These are phyloP conservation scores for Metellina segmentata DNA, from an alignment of 2,888 invertebrate genomes.

Conservation along the genomic window DNA sequence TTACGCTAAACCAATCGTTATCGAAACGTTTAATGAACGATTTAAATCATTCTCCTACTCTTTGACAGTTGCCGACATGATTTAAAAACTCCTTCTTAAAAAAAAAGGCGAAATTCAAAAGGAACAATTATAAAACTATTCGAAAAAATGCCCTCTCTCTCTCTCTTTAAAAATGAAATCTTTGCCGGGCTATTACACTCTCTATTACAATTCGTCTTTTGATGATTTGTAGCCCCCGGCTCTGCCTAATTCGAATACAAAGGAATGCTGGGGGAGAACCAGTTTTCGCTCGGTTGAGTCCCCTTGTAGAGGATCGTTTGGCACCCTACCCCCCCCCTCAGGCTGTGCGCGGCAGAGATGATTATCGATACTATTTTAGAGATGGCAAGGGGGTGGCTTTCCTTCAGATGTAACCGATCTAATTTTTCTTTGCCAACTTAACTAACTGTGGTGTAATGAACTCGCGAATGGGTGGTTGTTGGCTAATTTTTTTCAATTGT, in stretches of 20 bases:
- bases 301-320: slow-evolving; percentile 50
- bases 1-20: slow-evolving; percentile 27
- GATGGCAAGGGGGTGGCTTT: background rate
- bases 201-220: slow-evolving; percentile 42
- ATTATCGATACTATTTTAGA: slow-evolving; percentile 43
- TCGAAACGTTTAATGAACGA: slow-evolving; percentile 51
- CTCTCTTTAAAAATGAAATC: slow-evolving; percentile 58
- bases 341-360: slow-evolving; percentile 19
- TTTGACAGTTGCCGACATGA: slow-evolving; percentile 40
- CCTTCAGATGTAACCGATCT: background rate
- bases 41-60: slow-evolving; percentile 15
- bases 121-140: slow-evolving; percentile 53
- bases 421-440: slow-evolving; percentile 1
- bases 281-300: slow-evolving; percentile 35
- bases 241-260: slow-evolving; percentile 60
- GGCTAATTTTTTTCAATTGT: background rate
- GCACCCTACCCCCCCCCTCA: slow-evolving; percentile 12
- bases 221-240: slow-evolving; percentile 61
- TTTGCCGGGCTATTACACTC: slow-evolving; percentile 30
- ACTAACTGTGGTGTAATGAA: slow-evolving; percentile 11
- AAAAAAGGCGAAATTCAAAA: slow-evolving; percentile 2
- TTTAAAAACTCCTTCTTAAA: background rate
- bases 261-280: slow-evolving; percentile 7
- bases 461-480: background rate
- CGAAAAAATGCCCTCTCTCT: slow-evolving; percentile 35